Conservation (phyloP, 1,140 invertebrate genomes). For the Zaprionus capensis region DNA sequence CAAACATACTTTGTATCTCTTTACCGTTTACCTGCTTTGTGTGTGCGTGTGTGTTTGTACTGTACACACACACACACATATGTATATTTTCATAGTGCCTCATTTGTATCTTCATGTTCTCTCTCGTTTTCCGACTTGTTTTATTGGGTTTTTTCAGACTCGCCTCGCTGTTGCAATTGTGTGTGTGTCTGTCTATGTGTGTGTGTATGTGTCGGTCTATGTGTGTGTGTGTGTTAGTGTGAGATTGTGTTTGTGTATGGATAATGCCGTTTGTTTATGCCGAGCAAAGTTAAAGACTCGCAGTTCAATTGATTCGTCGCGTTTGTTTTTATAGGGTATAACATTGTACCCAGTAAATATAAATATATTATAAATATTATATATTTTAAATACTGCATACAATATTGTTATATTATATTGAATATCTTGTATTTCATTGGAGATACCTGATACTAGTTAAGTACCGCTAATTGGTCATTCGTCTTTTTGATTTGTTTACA, state of each 20-base stretch:
- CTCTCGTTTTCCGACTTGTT: constrained; percentile 18
- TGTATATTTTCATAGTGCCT: constrained; percentile 33
- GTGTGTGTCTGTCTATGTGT: neutral
- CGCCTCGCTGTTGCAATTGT: neutral
- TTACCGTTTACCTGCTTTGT: neutral
- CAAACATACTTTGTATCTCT: neutral
- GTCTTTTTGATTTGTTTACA: no score
- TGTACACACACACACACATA: neutral
- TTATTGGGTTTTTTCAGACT: constrained; percentile 21
- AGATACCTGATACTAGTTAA: neutral
- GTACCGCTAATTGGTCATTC: no score
- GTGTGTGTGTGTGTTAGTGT: neutral
- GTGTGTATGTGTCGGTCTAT: no score
- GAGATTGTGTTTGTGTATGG: neutral
- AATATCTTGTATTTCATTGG: neutral
- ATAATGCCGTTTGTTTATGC: constrained; percentile 7
- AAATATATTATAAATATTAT: no score
- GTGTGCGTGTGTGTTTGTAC: constrained; percentile 14
- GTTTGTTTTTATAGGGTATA: neutral
- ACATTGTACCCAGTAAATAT: neutral
- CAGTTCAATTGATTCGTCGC: neutral
- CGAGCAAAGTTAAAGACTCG: neutral
- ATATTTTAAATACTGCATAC: no score
- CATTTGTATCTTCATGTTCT: constrained; percentile 27
- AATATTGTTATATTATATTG: neutral